phyloP scores from a whole-genome alignment of 2,797 vertebrate genomes.

The Buceros bicornis region DNA sequence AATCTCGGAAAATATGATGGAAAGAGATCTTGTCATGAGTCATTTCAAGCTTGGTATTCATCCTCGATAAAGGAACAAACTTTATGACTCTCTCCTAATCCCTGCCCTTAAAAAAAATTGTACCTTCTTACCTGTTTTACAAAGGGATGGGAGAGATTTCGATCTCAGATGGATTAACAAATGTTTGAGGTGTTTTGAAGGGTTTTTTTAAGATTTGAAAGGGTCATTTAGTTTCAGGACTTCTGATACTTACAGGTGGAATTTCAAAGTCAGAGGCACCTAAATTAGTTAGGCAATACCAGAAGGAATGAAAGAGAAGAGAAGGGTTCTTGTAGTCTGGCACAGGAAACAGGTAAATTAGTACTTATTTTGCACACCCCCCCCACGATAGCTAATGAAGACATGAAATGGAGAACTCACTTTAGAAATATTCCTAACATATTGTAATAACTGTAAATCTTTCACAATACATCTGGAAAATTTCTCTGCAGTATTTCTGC shows the following conservation, averaged over 20 bases:
- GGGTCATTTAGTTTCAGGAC: not conserved
- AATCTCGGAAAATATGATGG: not conserved
- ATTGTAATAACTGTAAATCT: not conserved
- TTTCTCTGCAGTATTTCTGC: not conserved
- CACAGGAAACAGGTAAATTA: not conserved
- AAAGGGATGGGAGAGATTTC: not conserved
- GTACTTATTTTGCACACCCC: not conserved
- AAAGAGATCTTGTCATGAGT: not conserved
- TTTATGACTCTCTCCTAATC: not conserved
- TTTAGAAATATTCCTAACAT: not conserved
- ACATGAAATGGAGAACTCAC: not conserved
- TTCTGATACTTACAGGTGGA: not conserved
- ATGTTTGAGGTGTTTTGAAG: not conserved
- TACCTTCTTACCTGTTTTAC: not conserved
- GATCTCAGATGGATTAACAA: not conserved
- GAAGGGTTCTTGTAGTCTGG: not conserved
- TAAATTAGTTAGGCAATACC: not conserved
- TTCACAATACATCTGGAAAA: not conserved
- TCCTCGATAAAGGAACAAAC: not conserved
- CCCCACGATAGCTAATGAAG: not conserved
- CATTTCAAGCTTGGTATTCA: not conserved
- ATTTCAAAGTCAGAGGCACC: not conserved
- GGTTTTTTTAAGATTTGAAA: not conserved
- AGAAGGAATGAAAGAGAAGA: not conserved
- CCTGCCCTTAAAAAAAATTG: not conserved